Base-by-base conservation (phyloP, 2,113 vertebrate genomes). In the Cottus gobio region DNA sequence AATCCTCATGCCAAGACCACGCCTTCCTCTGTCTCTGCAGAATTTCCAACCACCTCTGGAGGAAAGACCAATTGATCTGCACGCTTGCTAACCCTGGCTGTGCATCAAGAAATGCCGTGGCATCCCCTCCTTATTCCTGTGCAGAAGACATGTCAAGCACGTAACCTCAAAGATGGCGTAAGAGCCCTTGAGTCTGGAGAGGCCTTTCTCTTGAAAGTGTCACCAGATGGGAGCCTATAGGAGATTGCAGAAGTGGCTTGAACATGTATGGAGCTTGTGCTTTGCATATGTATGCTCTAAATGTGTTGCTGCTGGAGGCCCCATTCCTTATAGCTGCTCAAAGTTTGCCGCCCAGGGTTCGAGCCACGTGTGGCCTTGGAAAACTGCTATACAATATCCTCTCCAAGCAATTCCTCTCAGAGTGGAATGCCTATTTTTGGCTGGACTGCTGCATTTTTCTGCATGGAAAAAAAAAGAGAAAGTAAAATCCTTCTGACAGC, bases 401-500 rank as follows among this genome's bases (percentile, higher is more conserved):
- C 83, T 72, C 84, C 71, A 80, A 85, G 88, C 87, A 86, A n/a
- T 87, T 91, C 85, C 75, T 84, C 80, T 79, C 66, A 65, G 60
- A 44, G 83, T 65, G 87, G 75, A 92, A 85, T 87, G 78, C 65
- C 88, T 92, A 87, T 93, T 90, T 91, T 89, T 89, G 92, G 90
- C 83, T 56, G n/a, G 68, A 79, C 74, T 20, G 56, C 22, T 75
- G 71, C 89, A 88, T 87, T 87, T 93, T 93, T 92, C 68, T 79
- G 44, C 42, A 48, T 73, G 75, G 22, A 26, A 81, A 69, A 83
- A 68, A 79, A 77, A n/a, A 74, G 34, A 56, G 42, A 63, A 69
- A 67, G 24, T 57, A 48, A 46, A 82, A 75, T 42, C 46, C 63
- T 83, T 62, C 72, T 84, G 77, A 85, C 79, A 83, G 80, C 75